phyloP scores from a whole-genome alignment of 2,113 vertebrate species.

The Vulpes ferrilata region DNA sequence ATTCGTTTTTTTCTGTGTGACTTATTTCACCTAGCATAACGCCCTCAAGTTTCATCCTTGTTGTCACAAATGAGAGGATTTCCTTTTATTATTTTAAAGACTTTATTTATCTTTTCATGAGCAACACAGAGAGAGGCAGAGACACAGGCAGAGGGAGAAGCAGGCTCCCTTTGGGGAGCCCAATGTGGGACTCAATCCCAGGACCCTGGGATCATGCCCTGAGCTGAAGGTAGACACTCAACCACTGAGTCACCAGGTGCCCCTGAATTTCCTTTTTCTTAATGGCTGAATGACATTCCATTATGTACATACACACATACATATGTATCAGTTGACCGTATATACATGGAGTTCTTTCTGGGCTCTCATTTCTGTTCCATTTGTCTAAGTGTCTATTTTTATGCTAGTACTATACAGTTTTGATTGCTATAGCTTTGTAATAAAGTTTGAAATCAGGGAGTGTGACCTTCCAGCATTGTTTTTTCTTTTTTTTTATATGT shows the following conservation, averaged over 20 bases:
- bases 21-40: too few relatives aligned
- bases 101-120: too few relatives aligned
- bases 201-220: too few relatives aligned
- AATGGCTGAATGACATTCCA: not conserved
- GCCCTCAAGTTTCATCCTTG: too few relatives aligned
- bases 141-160: too few relatives aligned
- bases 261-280: not conserved
- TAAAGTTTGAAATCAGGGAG: not conserved
- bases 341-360: not conserved
- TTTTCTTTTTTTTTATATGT: not conserved
- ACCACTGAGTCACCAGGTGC: too few relatives aligned
- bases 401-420: not conserved
- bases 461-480: not conserved
- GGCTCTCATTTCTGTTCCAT: not conserved
- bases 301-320: not conserved
- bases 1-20: too few relatives aligned
- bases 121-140: too few relatives aligned
- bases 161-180: too few relatives aligned
- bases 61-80: not conserved
- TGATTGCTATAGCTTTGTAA: not conserved
- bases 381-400: not conserved
- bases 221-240: too few relatives aligned
- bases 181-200: too few relatives aligned
- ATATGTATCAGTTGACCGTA: not conserved
- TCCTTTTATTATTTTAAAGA: not conserved